Percentiles rank a stretch among this genome's conserved stretches.
Conservation (phyloP, 1,140 invertebrate species). For the Eciton burchellii region DNA sequence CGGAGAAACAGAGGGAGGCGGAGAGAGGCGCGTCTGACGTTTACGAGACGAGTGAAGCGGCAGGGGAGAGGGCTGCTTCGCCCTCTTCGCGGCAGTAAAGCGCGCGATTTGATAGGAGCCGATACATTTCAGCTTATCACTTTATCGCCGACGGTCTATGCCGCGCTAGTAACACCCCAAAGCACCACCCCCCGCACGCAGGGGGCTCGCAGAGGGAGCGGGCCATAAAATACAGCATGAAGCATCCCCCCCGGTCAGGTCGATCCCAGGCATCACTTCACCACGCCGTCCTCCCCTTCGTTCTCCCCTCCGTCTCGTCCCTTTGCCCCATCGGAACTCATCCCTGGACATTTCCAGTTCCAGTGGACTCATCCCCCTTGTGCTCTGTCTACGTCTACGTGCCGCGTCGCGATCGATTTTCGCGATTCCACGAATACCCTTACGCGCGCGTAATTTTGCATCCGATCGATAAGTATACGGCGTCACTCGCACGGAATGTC, state of each 20-base stretch:
- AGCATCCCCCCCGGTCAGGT: constrained; percentile 74
- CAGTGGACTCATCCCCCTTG: constrained; percentile 45
- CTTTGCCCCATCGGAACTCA: constrained; percentile 18
- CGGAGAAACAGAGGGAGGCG: constrained; percentile 65
- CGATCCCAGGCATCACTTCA: constrained; percentile 57
- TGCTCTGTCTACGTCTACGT: constrained; percentile 44
- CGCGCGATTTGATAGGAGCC: constrained; percentile 84
- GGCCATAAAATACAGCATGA: constrained; percentile 84
- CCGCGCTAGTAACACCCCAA: constrained; percentile 75
- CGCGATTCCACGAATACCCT: too few relatives aligned
- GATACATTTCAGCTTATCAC: constrained; percentile 85
- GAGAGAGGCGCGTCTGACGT: constrained; percentile 74
- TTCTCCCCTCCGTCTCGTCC: constrained; percentile 49
- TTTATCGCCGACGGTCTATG: constrained; percentile 84
- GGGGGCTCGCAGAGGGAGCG: constrained; percentile 71
- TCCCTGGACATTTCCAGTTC: constrained; percentile 62
- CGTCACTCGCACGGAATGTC: background rate
- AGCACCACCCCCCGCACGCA: too few relatives aligned
- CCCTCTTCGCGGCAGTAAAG: constrained; percentile 83
- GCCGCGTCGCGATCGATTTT: constrained; percentile 67
- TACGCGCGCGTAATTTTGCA: constrained; percentile 24
- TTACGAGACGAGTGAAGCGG: too few relatives aligned
- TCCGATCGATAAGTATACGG: constrained; percentile 7
- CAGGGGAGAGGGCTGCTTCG: too few relatives aligned
- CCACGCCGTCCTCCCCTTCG: too few relatives aligned